Base-by-base conservation (phyloP, 2,113 vertebrate species). In the Maccullochella peelii region DNA sequence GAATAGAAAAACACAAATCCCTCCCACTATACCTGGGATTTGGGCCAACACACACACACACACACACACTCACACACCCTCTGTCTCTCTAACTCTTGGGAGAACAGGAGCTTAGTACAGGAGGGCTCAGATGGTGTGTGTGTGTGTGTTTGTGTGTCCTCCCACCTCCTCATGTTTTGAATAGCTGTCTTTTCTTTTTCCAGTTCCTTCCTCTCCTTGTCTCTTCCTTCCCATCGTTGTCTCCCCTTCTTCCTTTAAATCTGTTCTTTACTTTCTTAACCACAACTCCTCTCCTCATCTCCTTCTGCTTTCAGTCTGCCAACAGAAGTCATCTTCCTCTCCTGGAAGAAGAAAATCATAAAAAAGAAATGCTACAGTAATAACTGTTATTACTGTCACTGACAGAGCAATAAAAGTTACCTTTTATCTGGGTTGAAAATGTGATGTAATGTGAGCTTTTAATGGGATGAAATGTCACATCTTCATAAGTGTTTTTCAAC, bases 21-120 rank as follows among this genome's bases (percentile, higher is more conserved):
- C 90, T 79, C 89, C 89, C 80, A 92, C 92, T 81, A 68, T 86
- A 88, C 52, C 88, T 92, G 84, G 92, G 92, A 93, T 82, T 67
- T 65, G 62, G 68, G 84, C 90, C 92, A 92, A 74, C 57, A 89
- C 65, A 63, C 40, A 77, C 79, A 65, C 58, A 75, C 57, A 78
- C 61, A 67, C 52, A 68, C 79, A 72, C 73, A 69, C 69, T 18
- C 68, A 44, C 84, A 83, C 73, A 40, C 83, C 15, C 80, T 59
- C 62, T 63, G 78, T 79, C 78, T 86, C 66, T 68, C 40, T 50
- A 77, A 70, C 86, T 81, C 82, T 86, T 80, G 79, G 73, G 73
- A 73, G 80, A 76, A 73, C 70, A 84, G 70, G 78, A 87, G 77
- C 73, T 79, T 72, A 18, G 59, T 85, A 70, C 73, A 83, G 69